These are phyloP conservation scores for Odontophorus gujanensis DNA, from an alignment of 2,113 vertebrate genomes.

Conservation along the genomic window DNA sequence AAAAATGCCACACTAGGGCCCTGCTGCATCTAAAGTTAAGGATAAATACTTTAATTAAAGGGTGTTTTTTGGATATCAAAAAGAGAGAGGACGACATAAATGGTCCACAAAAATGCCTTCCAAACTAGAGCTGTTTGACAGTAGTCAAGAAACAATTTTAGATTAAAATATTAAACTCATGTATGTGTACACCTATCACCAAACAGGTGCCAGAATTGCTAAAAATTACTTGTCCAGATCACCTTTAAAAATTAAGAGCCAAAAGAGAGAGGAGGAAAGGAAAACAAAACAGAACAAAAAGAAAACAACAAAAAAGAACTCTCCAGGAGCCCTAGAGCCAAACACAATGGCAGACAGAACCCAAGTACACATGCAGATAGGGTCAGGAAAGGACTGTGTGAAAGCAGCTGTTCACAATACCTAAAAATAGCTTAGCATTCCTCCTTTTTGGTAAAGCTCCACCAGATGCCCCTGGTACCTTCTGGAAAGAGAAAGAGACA, in stretches of 20 bases:
- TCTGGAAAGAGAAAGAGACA: conserved; percentile 83
- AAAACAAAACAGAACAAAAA: background rate
- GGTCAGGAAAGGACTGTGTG: conserved; percentile 40
- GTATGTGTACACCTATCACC: background rate
- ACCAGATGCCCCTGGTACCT: conserved; percentile 93
- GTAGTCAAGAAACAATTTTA: background rate
- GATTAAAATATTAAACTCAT: background rate
- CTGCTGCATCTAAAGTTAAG: background rate
- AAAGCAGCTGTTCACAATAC: conserved; percentile 76
- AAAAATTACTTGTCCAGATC: background rate
- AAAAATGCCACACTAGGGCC: background rate
- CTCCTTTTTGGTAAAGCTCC: conserved; percentile 90
- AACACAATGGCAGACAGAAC: conserved; percentile 16
- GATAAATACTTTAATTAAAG: background rate
- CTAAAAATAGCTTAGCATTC: conserved; percentile 95
- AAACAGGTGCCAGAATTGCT: background rate
- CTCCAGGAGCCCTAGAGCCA: background rate
- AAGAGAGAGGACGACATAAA: background rate
- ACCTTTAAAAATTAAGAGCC: background rate
- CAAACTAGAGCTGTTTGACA: background rate
- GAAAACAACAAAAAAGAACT: background rate
- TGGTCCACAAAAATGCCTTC: background rate
- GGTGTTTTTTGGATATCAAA: background rate
- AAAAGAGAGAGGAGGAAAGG: background rate
- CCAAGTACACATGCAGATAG: conserved; percentile 30